These are phyloP conservation scores for Atta texana DNA, from an alignment of 1,140 invertebrate species.

Conservation along the genomic window DNA sequence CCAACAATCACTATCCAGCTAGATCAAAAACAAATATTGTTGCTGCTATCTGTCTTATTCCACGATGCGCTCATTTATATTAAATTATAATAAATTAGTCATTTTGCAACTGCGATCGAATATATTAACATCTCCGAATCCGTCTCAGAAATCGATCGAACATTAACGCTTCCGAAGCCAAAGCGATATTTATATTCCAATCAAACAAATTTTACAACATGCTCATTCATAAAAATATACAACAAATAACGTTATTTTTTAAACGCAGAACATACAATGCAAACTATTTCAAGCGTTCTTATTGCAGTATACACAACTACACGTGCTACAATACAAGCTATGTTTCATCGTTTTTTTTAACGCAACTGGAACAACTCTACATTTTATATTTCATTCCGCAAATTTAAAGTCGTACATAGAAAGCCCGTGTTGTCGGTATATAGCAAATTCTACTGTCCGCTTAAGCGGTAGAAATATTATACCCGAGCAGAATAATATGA, in stretches of 20 bases:
- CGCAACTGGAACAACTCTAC: constrained; percentile 14
- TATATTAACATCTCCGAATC: too few species aligned
- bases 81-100: constrained; percentile 38
- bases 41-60: constrained; percentile 50
- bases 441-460: constrained; percentile 22
- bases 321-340: neutral
- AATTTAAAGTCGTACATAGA: constrained; percentile 29
- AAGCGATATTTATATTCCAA: neutral
- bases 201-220: neutral
- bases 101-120: neutral
- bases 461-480: constrained; percentile 18
- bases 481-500: neutral
- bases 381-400: constrained; percentile 31
- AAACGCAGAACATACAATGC: neutral
- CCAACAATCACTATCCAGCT: constrained; percentile 51
- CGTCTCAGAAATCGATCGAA: too few species aligned
- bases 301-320: neutral
- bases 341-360: constrained; percentile 36
- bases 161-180: neutral
- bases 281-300: constrained; percentile 44
- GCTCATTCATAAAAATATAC: constrained; percentile 10
- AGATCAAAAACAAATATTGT: constrained; percentile 56
- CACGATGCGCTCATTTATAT: constrained; percentile 30
- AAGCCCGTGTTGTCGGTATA: constrained; percentile 16
- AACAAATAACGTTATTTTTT: constrained; percentile 34